Evolutionary conservation across 2,888 invertebrate genomes (phyloP).

Genomic region (Drosophila quinaria): DNA sequence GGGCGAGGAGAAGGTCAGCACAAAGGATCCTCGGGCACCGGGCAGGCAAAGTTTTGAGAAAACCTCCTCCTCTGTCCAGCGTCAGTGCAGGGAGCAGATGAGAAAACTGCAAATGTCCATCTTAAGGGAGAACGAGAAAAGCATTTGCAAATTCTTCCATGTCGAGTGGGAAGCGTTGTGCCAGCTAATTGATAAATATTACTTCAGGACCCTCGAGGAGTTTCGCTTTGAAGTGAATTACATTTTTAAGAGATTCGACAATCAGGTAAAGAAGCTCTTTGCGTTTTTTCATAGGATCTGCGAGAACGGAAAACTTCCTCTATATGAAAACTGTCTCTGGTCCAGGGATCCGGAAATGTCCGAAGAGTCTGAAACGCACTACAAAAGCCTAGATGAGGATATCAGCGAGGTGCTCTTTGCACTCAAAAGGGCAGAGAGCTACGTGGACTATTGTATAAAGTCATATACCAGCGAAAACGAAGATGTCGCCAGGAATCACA

Average conservation of each 20-base stretch:
- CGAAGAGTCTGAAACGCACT: rapidly evolving
- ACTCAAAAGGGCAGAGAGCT: conserved; percentile 21
- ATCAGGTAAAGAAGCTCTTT: conserved; percentile 9
- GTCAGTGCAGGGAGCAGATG: conserved; percentile 32
- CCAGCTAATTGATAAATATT: conserved; percentile 21
- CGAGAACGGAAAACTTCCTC: background rate
- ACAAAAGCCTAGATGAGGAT: conserved; percentile 11
- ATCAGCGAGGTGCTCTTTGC: conserved; percentile 18
- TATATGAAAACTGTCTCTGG: background rate
- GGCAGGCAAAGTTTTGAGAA: conserved; percentile 21
- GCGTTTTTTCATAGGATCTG: conserved; percentile 16
- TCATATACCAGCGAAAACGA: conserved; percentile 16
- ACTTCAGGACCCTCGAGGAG: conserved; percentile 38
- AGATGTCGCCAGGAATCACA: conserved; percentile 10
- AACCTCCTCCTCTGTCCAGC: conserved; percentile 14
- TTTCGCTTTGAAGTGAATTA: conserved; percentile 33
- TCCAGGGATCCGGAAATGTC: background rate
- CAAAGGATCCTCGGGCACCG: conserved; percentile 31
- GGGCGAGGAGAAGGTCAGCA: conserved; percentile 45
- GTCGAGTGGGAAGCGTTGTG: conserved; percentile 20
- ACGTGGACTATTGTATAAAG: conserved; percentile 25
- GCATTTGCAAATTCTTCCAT: conserved; percentile 29
- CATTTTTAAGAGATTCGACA: conserved; percentile 37
- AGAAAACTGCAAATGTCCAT: conserved; percentile 15
- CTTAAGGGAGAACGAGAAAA: conserved; percentile 10